phyloP scores from a whole-genome alignment of 2,888 invertebrate species.

The Oscheius sp. region DNA sequence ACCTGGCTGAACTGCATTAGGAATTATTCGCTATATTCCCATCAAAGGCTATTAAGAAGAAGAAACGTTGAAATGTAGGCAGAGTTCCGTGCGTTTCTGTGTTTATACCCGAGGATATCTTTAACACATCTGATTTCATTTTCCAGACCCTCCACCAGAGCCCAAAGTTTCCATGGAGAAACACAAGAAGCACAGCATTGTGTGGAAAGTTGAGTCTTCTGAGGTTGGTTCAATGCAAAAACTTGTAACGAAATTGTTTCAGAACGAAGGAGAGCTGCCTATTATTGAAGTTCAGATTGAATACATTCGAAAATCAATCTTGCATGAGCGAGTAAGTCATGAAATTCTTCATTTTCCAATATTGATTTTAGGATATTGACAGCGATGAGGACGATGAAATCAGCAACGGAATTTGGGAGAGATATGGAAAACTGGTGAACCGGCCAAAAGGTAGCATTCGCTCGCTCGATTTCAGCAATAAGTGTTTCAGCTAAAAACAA shows the following conservation, averaged over 20 bases:
- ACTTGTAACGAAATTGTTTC: not conserved
- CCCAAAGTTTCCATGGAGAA: conserved; percentile 57
- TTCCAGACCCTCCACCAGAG: conserved; percentile 65
- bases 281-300: conserved; percentile 51
- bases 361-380: conserved; percentile 22
- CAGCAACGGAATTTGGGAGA: conserved; percentile 39
- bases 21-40: too few relatives aligned
- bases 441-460: not conserved
- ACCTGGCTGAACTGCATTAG: too few relatives aligned
- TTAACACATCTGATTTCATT: not conserved
- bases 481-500: conserved; percentile 42
- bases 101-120: not conserved
- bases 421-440: conserved; percentile 17
- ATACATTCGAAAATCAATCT: conserved; percentile 41
- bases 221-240: conserved; percentile 35
- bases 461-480: not conserved
- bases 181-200: conserved; percentile 56
- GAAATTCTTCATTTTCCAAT: not conserved
- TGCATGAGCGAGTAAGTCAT: conserved; percentile 15
- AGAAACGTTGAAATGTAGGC: too few relatives aligned
- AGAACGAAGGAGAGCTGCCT: conserved; percentile 41
- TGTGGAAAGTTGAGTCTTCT: conserved; percentile 59
- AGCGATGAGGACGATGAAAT: conserved; percentile 37
- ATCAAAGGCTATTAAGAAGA: too few relatives aligned
- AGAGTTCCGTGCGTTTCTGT: not conserved